Evolutionary conservation across 2,113 vertebrate species (phyloP).

Genomic region (Nibea albiflora): DNA sequence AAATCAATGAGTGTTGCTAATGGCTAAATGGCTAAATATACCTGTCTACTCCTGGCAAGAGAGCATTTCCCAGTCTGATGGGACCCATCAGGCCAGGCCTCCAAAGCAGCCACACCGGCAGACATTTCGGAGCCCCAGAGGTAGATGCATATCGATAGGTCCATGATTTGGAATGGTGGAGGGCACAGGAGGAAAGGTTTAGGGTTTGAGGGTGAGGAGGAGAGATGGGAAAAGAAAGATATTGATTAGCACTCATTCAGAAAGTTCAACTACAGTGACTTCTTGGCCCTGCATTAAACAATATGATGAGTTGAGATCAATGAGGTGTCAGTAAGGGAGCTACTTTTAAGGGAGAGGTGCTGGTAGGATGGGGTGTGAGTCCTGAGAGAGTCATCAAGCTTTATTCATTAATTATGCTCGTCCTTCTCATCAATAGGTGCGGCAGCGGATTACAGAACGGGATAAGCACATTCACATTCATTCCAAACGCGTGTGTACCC

Average conservation of each 20-base stretch:
- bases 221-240: constrained; percentile 38
- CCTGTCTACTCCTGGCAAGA: constrained; percentile 29
- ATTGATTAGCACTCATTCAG: constrained; percentile 56
- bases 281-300: constrained; percentile 54
- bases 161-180: constrained; percentile 47
- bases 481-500: too few relatives aligned
- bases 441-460: neutral
- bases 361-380: neutral
- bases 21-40: constrained; percentile 73
- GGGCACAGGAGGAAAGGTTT: constrained; percentile 30
- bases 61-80: constrained; percentile 24
- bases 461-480: neutral
- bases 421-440: neutral
- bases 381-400: constrained; percentile 9
- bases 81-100: constrained; percentile 12
- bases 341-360: constrained; percentile 42
- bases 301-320: constrained; percentile 58
- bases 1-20: constrained; percentile 63
- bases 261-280: constrained; percentile 46
- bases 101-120: constrained; percentile 33
- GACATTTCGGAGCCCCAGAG: constrained; percentile 60
- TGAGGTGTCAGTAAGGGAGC: constrained; percentile 21
- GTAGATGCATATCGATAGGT: constrained; percentile 53
- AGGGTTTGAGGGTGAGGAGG: constrained; percentile 11
- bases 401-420: neutral